These are phyloP conservation scores for Sinohyriopsis cumingii DNA, from an alignment of 2,888 invertebrate genomes.

Conservation along the genomic window DNA sequence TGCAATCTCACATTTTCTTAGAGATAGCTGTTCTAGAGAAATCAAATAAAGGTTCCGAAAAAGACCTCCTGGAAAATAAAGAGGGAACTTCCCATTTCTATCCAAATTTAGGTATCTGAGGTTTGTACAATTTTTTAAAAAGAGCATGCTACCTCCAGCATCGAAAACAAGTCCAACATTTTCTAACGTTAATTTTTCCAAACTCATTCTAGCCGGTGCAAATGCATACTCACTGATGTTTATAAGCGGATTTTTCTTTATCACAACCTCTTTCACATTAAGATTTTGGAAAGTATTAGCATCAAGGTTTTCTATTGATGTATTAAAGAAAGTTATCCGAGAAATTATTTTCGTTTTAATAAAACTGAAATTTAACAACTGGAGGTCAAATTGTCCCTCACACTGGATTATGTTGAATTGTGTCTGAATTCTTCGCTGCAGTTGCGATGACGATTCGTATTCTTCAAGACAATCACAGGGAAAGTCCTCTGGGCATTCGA, in stretches of 20 bases:
- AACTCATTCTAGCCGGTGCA: constrained; percentile 7
- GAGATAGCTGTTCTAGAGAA: constrained; percentile 14
- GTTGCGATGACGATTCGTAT: constrained; percentile 1
- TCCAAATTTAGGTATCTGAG: constrained; percentile 23
- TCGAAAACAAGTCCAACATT: constrained; percentile 17
- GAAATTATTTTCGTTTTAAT: constrained; percentile 9
- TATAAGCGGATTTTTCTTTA: constrained; percentile 14
- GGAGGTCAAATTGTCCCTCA: constrained; percentile 15
- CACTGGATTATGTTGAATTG: constrained; percentile 21
- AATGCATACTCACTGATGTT: constrained; percentile 16
- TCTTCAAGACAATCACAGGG: constrained; percentile 27
- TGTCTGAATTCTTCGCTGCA: constrained; percentile 1
- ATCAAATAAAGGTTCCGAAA: constrained; percentile 19
- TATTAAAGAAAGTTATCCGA: constrained; percentile 24
- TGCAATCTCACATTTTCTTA: constrained; percentile 27
- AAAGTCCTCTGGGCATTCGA: constrained; percentile 21
- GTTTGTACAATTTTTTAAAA: constrained; percentile 16
- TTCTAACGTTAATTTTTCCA: constrained; percentile 18
- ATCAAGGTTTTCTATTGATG: constrained; percentile 8
- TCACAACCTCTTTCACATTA: constrained; percentile 15
- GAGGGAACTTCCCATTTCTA: constrained; percentile 25
- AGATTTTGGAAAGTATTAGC: constrained; percentile 14
- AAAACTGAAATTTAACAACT: constrained; percentile 12
- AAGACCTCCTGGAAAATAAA: constrained; percentile 18
- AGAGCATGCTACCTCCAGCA: constrained; percentile 10